Evolutionary conservation across 2,797 vertebrate species (phyloP).

Genomic region (Sandelia bainsii): DNA sequence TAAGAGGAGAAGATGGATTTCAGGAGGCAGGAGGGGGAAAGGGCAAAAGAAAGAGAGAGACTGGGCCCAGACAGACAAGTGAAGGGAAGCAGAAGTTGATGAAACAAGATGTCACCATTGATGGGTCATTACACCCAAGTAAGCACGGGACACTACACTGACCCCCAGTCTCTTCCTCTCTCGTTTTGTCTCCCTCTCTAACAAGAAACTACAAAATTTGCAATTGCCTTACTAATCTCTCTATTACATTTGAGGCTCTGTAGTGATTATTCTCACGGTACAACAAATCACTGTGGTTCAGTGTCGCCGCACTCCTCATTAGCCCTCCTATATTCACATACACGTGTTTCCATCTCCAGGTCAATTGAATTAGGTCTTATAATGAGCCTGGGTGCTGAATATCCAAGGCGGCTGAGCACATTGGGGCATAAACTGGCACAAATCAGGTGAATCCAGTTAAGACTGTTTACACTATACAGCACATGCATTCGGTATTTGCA

Average conservation of each 20-base stretch:
- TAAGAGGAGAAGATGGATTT: slow-evolving; percentile 63
- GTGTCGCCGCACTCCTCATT: slow-evolving; percentile 44
- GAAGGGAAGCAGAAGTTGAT: slow-evolving; percentile 97
- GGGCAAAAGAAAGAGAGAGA: slow-evolving; percentile 65
- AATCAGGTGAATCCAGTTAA: slow-evolving; percentile 81
- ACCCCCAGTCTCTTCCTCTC: slow-evolving; percentile 75
- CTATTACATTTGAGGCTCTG: slow-evolving; percentile 50
- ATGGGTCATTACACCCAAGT: slow-evolving; percentile 96
- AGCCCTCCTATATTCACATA: slow-evolving; percentile 49
- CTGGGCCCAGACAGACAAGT: slow-evolving; percentile 86
- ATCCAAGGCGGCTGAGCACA: slow-evolving; percentile 62
- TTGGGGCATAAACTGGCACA: slow-evolving; percentile 73
- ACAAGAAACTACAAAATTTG: slow-evolving; percentile 54
- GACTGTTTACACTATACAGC: slow-evolving; percentile 75
- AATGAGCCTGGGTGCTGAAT: slow-evolving; percentile 69
- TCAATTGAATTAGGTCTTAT: slow-evolving; percentile 70
- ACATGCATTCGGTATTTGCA: slow-evolving; percentile 60
- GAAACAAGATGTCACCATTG: slow-evolving; percentile 94
- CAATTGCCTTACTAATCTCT: slow-evolving; percentile 42
- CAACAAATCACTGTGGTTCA: slow-evolving; percentile 45
- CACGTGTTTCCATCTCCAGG: slow-evolving; percentile 69
- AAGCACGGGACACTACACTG: slow-evolving; percentile 88
- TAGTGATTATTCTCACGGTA: slow-evolving; percentile 43
- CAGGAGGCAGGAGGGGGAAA: slow-evolving; percentile 64
- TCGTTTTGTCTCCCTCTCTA: slow-evolving; percentile 45